Percentiles rank a stretch among this genome's conserved stretches.
Conservation (phyloP, 2,888 invertebrate species). For the Notodonta ziczac region DNA sequence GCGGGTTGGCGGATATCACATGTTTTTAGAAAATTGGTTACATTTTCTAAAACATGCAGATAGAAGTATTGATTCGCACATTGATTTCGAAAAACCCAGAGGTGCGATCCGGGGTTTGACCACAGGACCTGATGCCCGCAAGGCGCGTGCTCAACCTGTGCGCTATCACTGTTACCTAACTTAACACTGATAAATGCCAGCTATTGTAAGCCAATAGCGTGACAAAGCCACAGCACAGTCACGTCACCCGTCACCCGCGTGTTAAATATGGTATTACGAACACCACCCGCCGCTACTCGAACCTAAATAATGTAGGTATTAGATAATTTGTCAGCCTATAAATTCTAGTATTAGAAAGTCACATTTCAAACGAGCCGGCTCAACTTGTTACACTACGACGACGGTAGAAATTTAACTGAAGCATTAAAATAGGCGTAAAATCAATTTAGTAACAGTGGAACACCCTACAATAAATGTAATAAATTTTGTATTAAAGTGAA, state of each 20-base stretch:
- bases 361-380: neutral
- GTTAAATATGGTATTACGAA: constrained; percentile 1
- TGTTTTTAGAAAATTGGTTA: too few species aligned
- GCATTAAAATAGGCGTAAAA: neutral
- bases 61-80: too few species aligned
- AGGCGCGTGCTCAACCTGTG: too few species aligned
- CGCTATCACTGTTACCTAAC: too few species aligned
- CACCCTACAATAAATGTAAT: too few species aligned
- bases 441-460: neutral
- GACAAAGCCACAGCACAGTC: constrained; percentile 4
- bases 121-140: too few species aligned
- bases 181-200: too few species aligned
- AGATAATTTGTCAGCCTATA: neutral
- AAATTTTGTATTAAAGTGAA: too few species aligned
- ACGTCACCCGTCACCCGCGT: constrained; percentile 1
- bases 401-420: neutral
- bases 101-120: too few species aligned
- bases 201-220: neutral
- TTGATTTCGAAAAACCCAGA: too few species aligned
- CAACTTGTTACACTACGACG: neutral
- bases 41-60: too few species aligned
- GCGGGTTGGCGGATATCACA: too few species aligned
- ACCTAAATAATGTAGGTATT: constrained; percentile 36
- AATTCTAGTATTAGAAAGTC: constrained; percentile 4
- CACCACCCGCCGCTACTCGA: constrained; percentile 13